Evolutionary conservation across 2,888 invertebrate genomes (phyloP), one percentile per base, ranked within the genome.

Genomic region (Urechis unicinctus): DNA sequence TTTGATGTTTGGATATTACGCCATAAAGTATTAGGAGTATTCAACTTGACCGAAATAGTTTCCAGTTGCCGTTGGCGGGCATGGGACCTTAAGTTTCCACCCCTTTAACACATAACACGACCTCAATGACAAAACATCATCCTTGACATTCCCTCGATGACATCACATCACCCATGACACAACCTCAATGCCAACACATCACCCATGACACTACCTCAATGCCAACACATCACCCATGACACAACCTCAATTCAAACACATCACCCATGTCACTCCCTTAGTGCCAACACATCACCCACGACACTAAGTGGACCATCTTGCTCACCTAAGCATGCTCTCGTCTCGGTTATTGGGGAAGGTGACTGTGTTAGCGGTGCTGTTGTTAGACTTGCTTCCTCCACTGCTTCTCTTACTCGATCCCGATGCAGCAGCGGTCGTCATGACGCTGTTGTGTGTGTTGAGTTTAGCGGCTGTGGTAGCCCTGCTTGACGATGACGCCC

Each of bases 321-420:
- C 57, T 50, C 17, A 61, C 61, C 59, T 50, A 24, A 31, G 31
- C 60, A 74, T 71, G 59, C 68, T 62, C 61, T 74, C 74, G 55
- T 74, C 73, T 66, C 72, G 74, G 60, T 75, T 75, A 62, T 73
- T 74, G 59, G 67, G 66, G 62, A 69, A 71, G 59, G 9, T 36
- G 36, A 13, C 17, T 9, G 9, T 9, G 36, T 36, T 9, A 44
- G 58, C 55, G 4, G 57, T 41, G 47, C 55, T 57, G 55, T 51
- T 61, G 26, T 53, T 51, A 46, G 57, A 56, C 52, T 56, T 56
- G 30, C 36, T 36, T 9, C 36, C 17, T 13, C 36, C 36, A 28
- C 36, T 36, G 36, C 36, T 36, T 13, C 36, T 17, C 9, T 28
- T 26, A 17, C n/a, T 26, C 22, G 49, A 51, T 22, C 24, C 24